Evolutionary conservation across 2,797 vertebrate genomes (phyloP).

Genomic region (Salmo trutta): DNA sequence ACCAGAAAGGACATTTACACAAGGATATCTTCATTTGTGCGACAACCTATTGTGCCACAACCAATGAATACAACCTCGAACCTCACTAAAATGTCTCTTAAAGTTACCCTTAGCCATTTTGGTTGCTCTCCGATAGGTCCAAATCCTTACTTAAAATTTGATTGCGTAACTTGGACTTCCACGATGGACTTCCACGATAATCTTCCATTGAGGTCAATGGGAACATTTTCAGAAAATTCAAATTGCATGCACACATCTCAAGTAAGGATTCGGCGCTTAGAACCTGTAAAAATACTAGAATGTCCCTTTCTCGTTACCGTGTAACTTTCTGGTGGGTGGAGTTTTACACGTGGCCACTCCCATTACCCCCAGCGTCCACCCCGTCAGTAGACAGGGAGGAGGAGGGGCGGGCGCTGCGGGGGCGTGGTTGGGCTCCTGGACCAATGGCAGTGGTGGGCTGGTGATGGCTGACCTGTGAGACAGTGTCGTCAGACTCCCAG

Average conservation of each 20-base stretch:
- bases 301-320: not conserved
- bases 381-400: slow-evolving; percentile 90
- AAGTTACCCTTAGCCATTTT: not conserved
- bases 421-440: slow-evolving; percentile 62
- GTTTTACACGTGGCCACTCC: slow-evolving; percentile 73
- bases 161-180: not conserved
- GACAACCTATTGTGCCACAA: slow-evolving; percentile 14
- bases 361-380: slow-evolving; percentile 69
- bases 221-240: not conserved
- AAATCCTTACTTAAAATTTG: not conserved
- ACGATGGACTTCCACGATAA: not conserved
- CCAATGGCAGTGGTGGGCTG: slow-evolving; percentile 76
- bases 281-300: slow-evolving; percentile 35
- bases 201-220: not conserved
- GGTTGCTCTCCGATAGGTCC: not conserved
- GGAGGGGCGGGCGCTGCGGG: slow-evolving; percentile 79
- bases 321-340: not conserved
- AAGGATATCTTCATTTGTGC: not conserved
- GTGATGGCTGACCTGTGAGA: slow-evolving; percentile 85
- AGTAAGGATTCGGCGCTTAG: not conserved
- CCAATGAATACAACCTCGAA: not conserved
- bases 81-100: slow-evolving; percentile 16
- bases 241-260: not conserved
- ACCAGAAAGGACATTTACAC: not conserved
- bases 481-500: slow-evolving; percentile 90